Percentiles rank a stretch among this genome's conserved stretches.
Conservation (phyloP, 2,113 vertebrate genomes). For the Boleophthalmus pectinirostris region DNA sequence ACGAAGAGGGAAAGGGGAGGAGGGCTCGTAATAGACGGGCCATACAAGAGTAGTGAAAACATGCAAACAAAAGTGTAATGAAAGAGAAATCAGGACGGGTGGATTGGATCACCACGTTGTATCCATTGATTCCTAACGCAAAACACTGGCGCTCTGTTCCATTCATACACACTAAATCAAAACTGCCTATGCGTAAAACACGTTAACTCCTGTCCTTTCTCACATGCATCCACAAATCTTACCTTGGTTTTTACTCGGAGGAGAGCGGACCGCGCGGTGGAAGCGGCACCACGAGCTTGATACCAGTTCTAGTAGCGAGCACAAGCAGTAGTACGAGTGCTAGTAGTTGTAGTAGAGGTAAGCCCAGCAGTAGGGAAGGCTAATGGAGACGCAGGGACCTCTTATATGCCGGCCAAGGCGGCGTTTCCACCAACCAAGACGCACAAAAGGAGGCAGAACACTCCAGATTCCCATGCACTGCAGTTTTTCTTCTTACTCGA, state of each 20-base stretch:
- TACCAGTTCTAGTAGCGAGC: constrained; percentile 33
- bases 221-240: constrained; percentile 33
- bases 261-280: constrained; percentile 18
- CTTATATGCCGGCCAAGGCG: constrained; percentile 70
- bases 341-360: constrained; percentile 42
- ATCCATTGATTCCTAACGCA: constrained; percentile 46
- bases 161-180: constrained; percentile 15
- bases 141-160: constrained; percentile 1
- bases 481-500: constrained; percentile 33
- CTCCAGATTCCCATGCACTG: constrained; percentile 75
- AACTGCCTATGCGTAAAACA: constrained; percentile 5
- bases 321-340: constrained; percentile 18
- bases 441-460: constrained; percentile 50
- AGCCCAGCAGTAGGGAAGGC: constrained; percentile 54
- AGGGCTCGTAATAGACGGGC: background rate
- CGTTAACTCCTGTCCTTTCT: background rate
- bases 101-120: constrained; percentile 42
- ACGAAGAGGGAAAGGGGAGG: background rate
- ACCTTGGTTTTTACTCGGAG: constrained; percentile 52
- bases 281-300: constrained; percentile 13
- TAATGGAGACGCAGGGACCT: constrained; percentile 66
- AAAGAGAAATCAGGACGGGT: background rate
- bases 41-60: background rate
- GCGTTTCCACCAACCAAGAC: constrained; percentile 61
- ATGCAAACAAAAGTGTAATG: background rate